Percentiles rank a stretch among this genome's conserved stretches.
These are phyloP conservation scores for Callaeas wilsoni DNA, from an alignment of 2,113 vertebrate species.

Conservation along the genomic window DNA sequence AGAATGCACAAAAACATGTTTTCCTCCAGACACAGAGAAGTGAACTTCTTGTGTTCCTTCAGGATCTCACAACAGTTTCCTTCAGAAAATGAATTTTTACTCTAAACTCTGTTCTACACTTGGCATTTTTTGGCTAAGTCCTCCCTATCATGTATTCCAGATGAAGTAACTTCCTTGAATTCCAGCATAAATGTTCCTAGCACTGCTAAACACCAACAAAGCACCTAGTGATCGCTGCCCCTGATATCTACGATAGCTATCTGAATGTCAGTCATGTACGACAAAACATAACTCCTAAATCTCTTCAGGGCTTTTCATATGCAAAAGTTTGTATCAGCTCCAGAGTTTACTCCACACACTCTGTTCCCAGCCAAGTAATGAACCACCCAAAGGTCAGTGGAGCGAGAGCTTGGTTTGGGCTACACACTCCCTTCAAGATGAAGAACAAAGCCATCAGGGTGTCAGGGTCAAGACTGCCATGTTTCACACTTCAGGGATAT, in stretches of 20 bases:
- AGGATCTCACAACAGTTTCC: background rate
- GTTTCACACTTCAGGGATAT: background rate
- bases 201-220: background rate
- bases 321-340: background rate
- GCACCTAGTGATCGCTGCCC: background rate
- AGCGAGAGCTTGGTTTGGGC: background rate
- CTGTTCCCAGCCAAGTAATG: background rate
- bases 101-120: background rate
- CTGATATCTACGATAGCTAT: background rate
- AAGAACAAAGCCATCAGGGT: background rate
- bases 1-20: background rate
- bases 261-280: background rate
- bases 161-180: background rate
- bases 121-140: background rate
- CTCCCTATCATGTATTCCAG: background rate
- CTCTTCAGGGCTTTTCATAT: background rate
- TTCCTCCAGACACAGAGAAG: background rate
- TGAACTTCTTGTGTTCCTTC: background rate
- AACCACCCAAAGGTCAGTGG: background rate
- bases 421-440: background rate
- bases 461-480: background rate
- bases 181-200: background rate
- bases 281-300: background rate
- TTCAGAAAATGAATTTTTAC: background rate
- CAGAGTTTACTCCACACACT: background rate